These are phyloP conservation scores for Falco punctatus DNA, from an alignment of 2,113 vertebrate species.

Conservation along the genomic window DNA sequence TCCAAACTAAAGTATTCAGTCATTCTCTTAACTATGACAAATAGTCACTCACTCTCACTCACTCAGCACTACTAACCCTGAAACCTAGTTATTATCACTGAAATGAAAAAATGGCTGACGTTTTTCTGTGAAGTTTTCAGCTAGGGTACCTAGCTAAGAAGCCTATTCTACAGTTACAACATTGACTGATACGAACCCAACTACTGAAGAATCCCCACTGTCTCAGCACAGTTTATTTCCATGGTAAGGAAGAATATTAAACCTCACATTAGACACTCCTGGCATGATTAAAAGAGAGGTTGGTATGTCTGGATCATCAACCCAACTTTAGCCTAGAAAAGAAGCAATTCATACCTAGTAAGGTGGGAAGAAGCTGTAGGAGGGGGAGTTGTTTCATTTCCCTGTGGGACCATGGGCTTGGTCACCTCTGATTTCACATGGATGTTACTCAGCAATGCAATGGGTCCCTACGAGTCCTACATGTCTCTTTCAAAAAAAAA, in stretches of 20 bases:
- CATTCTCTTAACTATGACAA: neutral
- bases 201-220: neutral
- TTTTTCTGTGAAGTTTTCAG: neutral
- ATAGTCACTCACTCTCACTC: neutral
- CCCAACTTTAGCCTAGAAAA: neutral
- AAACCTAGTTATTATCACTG: neutral
- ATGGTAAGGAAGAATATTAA: neutral
- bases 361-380: neutral
- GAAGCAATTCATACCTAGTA: neutral
- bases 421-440: neutral
- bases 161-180: neutral
- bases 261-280: neutral
- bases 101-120: neutral
- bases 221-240: neutral
- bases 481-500: neutral
- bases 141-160: neutral
- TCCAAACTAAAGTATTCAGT: neutral
- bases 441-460: neutral
- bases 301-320: neutral
- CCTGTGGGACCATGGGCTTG: neutral
- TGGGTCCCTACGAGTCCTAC: neutral
- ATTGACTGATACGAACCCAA: neutral
- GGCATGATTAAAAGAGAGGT: neutral
- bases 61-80: neutral
- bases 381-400: neutral